These are phyloP conservation scores for Perizoma affinitatum DNA, from an alignment of 2,888 invertebrate genomes.

Conservation along the genomic window DNA sequence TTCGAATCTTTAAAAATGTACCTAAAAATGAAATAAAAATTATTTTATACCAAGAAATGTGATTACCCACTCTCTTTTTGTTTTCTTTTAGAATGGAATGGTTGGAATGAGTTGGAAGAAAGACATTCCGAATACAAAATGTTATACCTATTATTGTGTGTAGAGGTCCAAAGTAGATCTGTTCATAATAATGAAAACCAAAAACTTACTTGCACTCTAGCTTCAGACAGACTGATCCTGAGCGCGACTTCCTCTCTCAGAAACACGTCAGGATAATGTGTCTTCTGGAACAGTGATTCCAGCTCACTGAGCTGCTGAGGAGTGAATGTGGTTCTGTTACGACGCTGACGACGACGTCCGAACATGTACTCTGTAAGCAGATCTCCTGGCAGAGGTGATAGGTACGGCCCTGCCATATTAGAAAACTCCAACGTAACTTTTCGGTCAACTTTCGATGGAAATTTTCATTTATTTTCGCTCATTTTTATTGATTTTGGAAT, in stretches of 20 bases:
- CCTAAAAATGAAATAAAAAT: no score
- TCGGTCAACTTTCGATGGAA: neutral
- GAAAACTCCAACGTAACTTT: neutral
- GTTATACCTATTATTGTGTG: no score
- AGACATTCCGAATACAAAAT: no score
- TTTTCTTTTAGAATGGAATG: no score
- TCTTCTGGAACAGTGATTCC: slow-evolving; percentile 96
- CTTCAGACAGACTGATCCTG: slow-evolving; percentile 95
- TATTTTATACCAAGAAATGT: no score
- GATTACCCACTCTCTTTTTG: no score
- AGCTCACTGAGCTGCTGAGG: slow-evolving; percentile 96
- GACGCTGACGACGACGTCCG: slow-evolving; percentile 92
- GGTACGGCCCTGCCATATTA: slow-evolving; percentile 93
- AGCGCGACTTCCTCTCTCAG: slow-evolving; percentile 95
- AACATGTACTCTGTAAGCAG: slow-evolving; percentile 97
- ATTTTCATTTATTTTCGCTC: neutral
- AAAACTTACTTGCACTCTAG: slow-evolving; percentile 91
- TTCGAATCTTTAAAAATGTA: no score
- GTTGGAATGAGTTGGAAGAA: no score
- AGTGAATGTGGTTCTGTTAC: slow-evolving; percentile 96
- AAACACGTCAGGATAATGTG: slow-evolving; percentile 96
- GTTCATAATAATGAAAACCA: neutral
- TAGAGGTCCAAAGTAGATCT: no score
- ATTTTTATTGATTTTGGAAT: slow-evolving; percentile 9
- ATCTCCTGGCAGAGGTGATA: slow-evolving; percentile 93